Evolutionary conservation across 2,797 vertebrate species (phyloP), one percentile per base, ranked within the genome.

Genomic region (Eidolon dupreanum): DNA sequence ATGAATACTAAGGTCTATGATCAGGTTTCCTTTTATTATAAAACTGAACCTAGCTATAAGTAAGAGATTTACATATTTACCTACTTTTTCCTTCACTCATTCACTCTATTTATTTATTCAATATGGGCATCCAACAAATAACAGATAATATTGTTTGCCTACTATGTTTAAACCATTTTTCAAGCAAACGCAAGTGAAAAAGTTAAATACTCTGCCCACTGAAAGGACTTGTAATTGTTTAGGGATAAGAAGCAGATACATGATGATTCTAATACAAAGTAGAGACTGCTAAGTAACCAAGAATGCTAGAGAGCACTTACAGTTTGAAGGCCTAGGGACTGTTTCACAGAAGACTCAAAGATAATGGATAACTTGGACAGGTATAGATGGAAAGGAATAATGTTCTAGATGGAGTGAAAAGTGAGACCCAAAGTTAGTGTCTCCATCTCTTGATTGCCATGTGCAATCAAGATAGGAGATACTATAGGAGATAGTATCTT

Each of bases 11-110:
- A 91, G n/a, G 41, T 77, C 83, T 70, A 33, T 66, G 85, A n/a
- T 74, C 49, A 95, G 22, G 7, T 36, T 96, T 73, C 16, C 49
- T 31, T 81, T 94, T 31, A 88, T 86, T 85, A 49, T 81, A 75
- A 88, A 93, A 63, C 15, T 49, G 53, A 92, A 78, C 1, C 46
- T 93, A 53, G 8, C 31, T 63, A 28, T 71, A 57, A 53, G 5
- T 71, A 17, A 90, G 9, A 31, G 6, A 26, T 71, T 65, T 79
- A 41, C 86, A 82, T 49, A 82, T 88, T 57, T 82, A 55, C 15
- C 8, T 85, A 28, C 33, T 0, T 51, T 65, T 71, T 31, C 57
- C 24, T 68, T 71, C 31, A 9, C 49, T 87, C 63, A 38, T 38
- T 87, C 49, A 16, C 59, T 53, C n/a, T 22, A 38, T 65, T 33